phyloP scores from a whole-genome alignment of 2,113 vertebrate species.

The Spizaetus ornatus region DNA sequence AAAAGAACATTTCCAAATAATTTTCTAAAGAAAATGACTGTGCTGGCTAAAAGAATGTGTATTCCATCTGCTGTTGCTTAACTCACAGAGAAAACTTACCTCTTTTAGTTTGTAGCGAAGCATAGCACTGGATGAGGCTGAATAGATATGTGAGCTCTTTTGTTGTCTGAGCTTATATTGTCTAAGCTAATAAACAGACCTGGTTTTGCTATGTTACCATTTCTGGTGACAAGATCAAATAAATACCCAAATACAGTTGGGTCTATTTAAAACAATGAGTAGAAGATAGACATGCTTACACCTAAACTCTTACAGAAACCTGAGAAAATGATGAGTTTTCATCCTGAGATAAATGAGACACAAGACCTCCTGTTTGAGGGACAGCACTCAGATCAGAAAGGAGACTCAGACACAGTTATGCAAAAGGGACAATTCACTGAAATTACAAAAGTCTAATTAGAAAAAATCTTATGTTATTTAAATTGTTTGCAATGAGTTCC shows the following conservation, averaged over 20 bases:
- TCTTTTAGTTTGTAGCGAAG: background rate
- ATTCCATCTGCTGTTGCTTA: background rate
- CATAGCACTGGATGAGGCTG: background rate
- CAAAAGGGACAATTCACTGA: background rate
- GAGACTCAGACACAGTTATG: background rate
- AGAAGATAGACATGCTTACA: background rate
- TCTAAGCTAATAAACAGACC: background rate
- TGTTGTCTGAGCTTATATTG: background rate
- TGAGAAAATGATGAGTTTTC: background rate
- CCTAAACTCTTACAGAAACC: background rate
- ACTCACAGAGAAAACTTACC: background rate
- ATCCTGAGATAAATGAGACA: background rate
- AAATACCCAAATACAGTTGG: background rate
- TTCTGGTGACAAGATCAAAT: background rate
- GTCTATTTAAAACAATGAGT: background rate
- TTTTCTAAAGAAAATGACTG: background rate
- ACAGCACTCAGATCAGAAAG: background rate
- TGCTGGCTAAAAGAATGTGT: background rate
- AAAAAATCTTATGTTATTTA: background rate
- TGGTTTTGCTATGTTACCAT: background rate
- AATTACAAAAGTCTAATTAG: background rate
- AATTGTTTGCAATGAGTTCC: background rate
- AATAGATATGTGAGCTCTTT: background rate
- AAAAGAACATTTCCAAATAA: background rate
- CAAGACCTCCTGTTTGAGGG: background rate